Evolutionary conservation across 2,888 invertebrate genomes (phyloP), one percentile per base, ranked within the genome.

Genomic region (Archips xylosteana): DNA sequence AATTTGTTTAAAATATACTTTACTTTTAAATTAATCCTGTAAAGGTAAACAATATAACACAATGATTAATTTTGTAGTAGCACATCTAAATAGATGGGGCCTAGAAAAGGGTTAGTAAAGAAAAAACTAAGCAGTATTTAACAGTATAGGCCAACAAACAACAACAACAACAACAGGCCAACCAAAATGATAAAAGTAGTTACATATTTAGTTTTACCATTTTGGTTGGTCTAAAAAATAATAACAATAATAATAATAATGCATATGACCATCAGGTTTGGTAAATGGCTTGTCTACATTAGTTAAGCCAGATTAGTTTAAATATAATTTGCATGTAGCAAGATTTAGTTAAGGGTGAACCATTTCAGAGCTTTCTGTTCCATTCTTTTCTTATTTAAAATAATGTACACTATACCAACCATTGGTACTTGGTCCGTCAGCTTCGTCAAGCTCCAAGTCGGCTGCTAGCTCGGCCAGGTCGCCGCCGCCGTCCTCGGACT

Each of bases 401-500:
- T 10, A n/a, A 49, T 59, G 3, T 65, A 59, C 34, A 68, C 60
- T 57, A 59, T 62, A 75, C 83, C 86, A 85, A 96, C 96, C 96
- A 90, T 96, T 96, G 69, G 95, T 94, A 85, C 95, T 95, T 71
- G 95, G 96, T 68, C 96, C 95, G 91, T 97, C 96, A 65, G 96
- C 95, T 88, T 96, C 97, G 82, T 97, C 97, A 67, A 96, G 91
- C 84, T 97, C 97, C 75, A 96, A 90, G 86, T 96, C 96, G 70
- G 95, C 96, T 32, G 95, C 95, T 78, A 96, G 87, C 83, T 96
- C 96, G 13, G 95, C 95, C 78, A 96, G 86, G 82, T 96, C 96
- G 62, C 94, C 96, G 81, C 96, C 97, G 59, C 97, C 97, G 87
- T 98, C 98, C 83, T 98, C 98, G 75, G 97, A 98, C 84, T 97